Evolutionary conservation across 2,113 vertebrate species (phyloP).

Genomic region (Pithys albifrons): DNA sequence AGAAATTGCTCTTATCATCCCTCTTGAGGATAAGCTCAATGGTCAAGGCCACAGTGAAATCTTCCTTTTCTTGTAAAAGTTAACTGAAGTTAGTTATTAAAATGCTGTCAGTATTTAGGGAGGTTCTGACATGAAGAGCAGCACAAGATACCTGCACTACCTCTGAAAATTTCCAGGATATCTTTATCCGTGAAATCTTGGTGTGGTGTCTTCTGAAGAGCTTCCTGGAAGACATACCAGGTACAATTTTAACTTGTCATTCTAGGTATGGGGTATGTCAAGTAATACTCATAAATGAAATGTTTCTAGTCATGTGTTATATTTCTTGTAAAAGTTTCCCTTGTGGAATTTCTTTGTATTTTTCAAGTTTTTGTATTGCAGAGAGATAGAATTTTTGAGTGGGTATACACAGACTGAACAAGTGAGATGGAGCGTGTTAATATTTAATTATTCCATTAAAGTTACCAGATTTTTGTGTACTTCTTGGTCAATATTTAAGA

Average conservation of each 20-base stretch:
- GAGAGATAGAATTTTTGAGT: neutral
- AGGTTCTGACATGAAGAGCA: constrained; percentile 37
- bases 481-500: neutral
- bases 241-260: constrained; percentile 53
- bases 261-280: neutral
- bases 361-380: neutral
- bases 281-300: neutral
- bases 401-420: neutral
- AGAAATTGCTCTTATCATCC: constrained; percentile 74
- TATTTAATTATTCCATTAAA: neutral
- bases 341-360: neutral
- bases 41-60: constrained; percentile 81
- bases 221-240: constrained; percentile 38
- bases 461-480: neutral
- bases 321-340: neutral
- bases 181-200: neutral
- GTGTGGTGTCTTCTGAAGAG: neutral
- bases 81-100: constrained; percentile 86
- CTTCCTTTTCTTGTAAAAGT: constrained; percentile 84
- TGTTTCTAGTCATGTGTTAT: neutral
- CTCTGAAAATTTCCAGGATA: constrained; percentile 27
- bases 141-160: neutral
- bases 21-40: constrained; percentile 70
- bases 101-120: constrained; percentile 67
- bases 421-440: neutral